Evolutionary conservation across 30 jellyfish, hydroid and myxozoan genomes (phyloP).

Genomic region (Aurelia coerulea): DNA sequence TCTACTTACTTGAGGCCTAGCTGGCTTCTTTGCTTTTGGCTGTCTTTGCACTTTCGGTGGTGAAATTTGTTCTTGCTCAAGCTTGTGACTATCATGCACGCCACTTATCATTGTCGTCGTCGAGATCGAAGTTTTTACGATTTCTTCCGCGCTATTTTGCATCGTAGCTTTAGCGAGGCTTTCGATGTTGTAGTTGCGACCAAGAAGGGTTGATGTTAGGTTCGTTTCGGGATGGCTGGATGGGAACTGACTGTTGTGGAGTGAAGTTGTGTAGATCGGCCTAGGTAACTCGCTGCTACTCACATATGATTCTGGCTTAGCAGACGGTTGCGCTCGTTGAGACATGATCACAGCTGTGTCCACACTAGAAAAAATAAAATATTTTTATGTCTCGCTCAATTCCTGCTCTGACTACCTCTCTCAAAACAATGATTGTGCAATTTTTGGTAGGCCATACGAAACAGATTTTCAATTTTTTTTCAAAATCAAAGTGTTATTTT

Average conservation of each 20-base stretch:
- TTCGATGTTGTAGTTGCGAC: slow-evolving; percentile 66
- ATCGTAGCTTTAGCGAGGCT: slow-evolving; percentile 57
- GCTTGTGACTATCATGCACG: slow-evolving; percentile 92
- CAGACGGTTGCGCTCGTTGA: slow-evolving; percentile 81
- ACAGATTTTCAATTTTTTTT: no score
- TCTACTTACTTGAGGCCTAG: slow-evolving; percentile 20
- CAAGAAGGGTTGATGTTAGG: slow-evolving; percentile 72
- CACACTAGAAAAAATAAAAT: slow-evolving; percentile 33
- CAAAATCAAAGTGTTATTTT: no score
- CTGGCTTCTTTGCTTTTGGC: slow-evolving; percentile 40
- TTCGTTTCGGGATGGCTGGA: slow-evolving; percentile 80
- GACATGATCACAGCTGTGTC: slow-evolving; percentile 95
- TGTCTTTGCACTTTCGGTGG: slow-evolving; percentile 67
- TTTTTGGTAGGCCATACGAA: no score
- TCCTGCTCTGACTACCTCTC: no score
- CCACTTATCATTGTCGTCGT: slow-evolving; percentile 92
- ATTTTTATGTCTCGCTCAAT: no score
- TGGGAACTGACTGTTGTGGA: slow-evolving; percentile 75
- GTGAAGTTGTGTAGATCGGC: slow-evolving; percentile 67
- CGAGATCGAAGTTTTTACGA: slow-evolving; percentile 7
- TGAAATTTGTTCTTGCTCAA: slow-evolving; percentile 90
- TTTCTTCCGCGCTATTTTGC: slow-evolving; percentile 21
- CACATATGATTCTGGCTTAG: slow-evolving; percentile 74
- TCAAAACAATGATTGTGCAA: no score
- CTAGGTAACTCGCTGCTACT: slow-evolving; percentile 59